phyloP scores from a whole-genome alignment of 2,888 invertebrate species.

The Pollenia labialis region DNA sequence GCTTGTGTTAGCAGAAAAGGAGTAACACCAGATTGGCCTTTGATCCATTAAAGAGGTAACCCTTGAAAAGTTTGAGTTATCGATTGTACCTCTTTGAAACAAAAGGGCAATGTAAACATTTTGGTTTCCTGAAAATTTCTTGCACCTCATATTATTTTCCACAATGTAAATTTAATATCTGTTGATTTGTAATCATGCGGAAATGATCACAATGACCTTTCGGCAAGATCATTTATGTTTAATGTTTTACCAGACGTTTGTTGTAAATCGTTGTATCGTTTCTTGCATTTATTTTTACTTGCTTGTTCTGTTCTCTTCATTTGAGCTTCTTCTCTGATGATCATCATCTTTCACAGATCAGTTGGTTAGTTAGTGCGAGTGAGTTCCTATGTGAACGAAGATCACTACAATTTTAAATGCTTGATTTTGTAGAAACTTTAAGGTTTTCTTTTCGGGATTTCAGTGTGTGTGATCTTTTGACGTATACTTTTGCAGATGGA shows the following conservation, averaged over 20 bases:
- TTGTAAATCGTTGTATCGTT: conserved; percentile 49
- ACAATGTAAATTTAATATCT: conserved; percentile 45
- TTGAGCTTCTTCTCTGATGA: conserved; percentile 31
- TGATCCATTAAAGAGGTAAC: too few species aligned
- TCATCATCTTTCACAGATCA: conserved; percentile 36
- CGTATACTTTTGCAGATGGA: conserved; percentile 31
- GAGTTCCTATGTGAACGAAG: conserved; percentile 39
- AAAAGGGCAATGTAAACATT: too few species aligned
- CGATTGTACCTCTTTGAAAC: too few species aligned
- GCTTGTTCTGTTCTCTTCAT: conserved; percentile 36
- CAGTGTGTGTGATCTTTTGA: conserved; percentile 44
- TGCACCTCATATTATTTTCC: conserved; percentile 41
- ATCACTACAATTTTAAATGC: conserved; percentile 57
- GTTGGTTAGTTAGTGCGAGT: conserved; percentile 41
- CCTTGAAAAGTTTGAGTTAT: too few species aligned
- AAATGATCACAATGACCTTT: conserved; percentile 83
- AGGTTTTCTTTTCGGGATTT: conserved; percentile 21
- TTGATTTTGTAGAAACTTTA: conserved; percentile 57
- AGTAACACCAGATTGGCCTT: too few species aligned
- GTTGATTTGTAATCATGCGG: conserved; percentile 81
- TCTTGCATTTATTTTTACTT: conserved; percentile 25
- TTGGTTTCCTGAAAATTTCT: not conserved
- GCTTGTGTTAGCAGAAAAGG: too few species aligned
- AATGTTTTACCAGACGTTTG: conserved; percentile 66
- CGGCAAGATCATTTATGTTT: conserved; percentile 77